phyloP scores from a whole-genome alignment of 2,888 invertebrate species.

The Cactoblastis cactorum region DNA sequence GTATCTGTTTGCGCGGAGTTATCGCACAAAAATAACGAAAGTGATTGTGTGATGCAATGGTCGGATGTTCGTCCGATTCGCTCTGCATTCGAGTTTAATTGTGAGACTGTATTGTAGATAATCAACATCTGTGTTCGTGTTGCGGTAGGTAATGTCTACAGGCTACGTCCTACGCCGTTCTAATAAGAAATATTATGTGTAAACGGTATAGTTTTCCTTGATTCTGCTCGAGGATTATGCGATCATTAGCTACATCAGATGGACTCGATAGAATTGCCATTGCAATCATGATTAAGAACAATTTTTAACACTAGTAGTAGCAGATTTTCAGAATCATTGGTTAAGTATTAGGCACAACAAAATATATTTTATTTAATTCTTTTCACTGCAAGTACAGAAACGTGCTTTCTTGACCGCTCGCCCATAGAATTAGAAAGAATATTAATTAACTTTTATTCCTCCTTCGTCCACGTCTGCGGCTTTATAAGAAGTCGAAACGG shows the following conservation, averaged over 20 bases:
- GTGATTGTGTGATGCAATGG: slow-evolving; percentile 11
- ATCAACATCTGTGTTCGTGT: slow-evolving; percentile 1
- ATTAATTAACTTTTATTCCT: slow-evolving; percentile 6
- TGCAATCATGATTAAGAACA: neutral
- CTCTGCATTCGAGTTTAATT: slow-evolving; percentile 3
- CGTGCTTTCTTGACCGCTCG: neutral
- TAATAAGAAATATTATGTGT: neutral
- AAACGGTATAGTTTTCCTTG: neutral
- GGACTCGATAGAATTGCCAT: neutral
- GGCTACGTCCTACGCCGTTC: neutral
- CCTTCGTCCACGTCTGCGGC: neutral
- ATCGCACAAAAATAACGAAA: slow-evolving; percentile 18
- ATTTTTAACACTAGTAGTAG: neutral
- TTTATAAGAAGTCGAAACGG: slow-evolving; percentile 1
- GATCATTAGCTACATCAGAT: neutral
- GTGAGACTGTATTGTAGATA: neutral
- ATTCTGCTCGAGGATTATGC: neutral
- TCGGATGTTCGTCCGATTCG: neutral
- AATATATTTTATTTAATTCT: too few species aligned
- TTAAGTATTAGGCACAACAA: too few species aligned
- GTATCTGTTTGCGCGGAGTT: slow-evolving; percentile 18
- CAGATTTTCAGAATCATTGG: neutral
- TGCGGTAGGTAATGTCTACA: slow-evolving; percentile 6
- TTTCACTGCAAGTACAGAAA: neutral
- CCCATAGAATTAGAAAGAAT: neutral